These are phyloP conservation scores for Argyrosomus japonicus DNA, from an alignment of 2,113 vertebrate species.

Conservation along the genomic window DNA sequence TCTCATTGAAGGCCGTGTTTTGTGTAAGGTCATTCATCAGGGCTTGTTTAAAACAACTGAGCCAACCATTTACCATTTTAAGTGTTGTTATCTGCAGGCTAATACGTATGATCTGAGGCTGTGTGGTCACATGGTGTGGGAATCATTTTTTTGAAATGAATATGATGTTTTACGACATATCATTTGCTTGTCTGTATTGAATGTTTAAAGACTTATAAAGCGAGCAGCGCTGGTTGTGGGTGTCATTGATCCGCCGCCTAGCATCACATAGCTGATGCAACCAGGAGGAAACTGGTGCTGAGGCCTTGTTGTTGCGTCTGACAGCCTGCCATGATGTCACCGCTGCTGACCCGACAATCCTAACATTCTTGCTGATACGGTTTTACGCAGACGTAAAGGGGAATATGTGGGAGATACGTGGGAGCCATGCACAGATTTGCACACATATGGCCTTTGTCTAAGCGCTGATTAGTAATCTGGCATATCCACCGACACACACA, in stretches of 20 bases:
- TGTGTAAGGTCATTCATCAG: constrained; percentile 1
- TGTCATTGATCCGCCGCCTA: constrained; percentile 50
- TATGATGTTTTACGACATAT: neutral
- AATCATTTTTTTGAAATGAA: neutral
- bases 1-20: neutral
- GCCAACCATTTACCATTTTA: neutral
- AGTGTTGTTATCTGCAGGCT: constrained; percentile 12
- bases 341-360: constrained; percentile 76
- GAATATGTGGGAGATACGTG: constrained; percentile 48
- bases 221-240: constrained; percentile 13
- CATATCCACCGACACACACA: constrained; percentile 48
- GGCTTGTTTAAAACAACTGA: neutral
- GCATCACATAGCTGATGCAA: constrained; percentile 71
- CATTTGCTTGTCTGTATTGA: neutral
- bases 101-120: neutral
- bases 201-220: constrained; percentile 26
- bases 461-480: constrained; percentile 75
- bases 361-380: constrained; percentile 76
- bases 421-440: constrained; percentile 62
- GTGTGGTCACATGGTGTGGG: neutral
- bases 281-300: constrained; percentile 65
- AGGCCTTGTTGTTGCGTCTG: constrained; percentile 59
- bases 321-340: constrained; percentile 78
- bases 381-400: constrained; percentile 56
- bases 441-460: constrained; percentile 75